phyloP scores from a whole-genome alignment of 2,797 vertebrate genomes.

The Octomys mimax region DNA sequence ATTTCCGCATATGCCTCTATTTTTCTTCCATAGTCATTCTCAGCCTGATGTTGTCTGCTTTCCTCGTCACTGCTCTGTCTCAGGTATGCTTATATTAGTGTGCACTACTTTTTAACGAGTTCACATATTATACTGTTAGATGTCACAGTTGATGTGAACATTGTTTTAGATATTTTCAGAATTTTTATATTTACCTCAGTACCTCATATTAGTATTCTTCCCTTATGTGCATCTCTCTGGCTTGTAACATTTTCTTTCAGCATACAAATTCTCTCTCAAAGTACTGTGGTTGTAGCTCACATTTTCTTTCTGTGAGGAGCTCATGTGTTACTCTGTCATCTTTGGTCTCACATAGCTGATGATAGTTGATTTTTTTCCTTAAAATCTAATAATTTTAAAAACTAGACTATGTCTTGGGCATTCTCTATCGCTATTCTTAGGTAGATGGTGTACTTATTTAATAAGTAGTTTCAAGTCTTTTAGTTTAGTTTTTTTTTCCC shows the following conservation, averaged over 20 bases:
- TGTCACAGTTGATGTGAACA: neutral
- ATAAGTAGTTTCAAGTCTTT: constrained; percentile 3
- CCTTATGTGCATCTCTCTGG: neutral
- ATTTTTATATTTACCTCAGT: neutral
- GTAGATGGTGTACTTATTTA: neutral
- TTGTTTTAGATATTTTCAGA: constrained; percentile 9
- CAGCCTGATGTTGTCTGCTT: neutral
- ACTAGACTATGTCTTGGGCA: neutral
- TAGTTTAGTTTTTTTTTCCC: constrained; percentile 5
- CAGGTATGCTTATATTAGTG: neutral
- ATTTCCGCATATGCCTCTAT: neutral
- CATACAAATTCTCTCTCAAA: neutral
- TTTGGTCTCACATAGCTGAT: constrained; percentile 7
- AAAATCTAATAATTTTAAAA: constrained; percentile 6
- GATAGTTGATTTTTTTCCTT: constrained; percentile 21
- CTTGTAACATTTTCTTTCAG: constrained; percentile 52
- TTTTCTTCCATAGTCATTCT: neutral
- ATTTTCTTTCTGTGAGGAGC: neutral
- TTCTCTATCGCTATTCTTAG: neutral
- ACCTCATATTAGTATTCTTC: neutral
- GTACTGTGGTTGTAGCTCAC: neutral
- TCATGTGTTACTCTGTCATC: neutral
- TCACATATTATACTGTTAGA: neutral
- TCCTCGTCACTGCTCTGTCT: neutral
- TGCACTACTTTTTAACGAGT: neutral